These are phyloP conservation scores for Bursaphelenchus mucronatus DNA, from an alignment of 1,140 invertebrate species.

Conservation along the genomic window DNA sequence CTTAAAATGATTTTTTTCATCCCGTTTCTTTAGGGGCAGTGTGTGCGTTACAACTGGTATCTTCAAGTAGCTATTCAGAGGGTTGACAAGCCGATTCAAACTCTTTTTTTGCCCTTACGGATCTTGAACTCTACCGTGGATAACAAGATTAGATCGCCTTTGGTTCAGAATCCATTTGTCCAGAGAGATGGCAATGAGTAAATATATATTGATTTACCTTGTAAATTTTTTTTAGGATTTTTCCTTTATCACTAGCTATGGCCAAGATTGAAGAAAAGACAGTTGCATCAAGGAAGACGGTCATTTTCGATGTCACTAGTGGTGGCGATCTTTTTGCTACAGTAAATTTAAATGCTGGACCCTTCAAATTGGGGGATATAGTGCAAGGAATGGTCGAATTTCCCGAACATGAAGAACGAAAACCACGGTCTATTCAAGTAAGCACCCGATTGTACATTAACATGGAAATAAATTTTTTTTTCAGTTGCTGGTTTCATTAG, in stretches of 20 bases:
- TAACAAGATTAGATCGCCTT: constrained; percentile 14
- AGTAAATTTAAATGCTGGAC: constrained; percentile 49
- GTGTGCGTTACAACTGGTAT: constrained; percentile 50
- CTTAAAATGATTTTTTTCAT: constrained; percentile 32
- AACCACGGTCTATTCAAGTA: constrained; percentile 39
- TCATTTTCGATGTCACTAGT: constrained; percentile 47
- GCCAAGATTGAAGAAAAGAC: constrained; percentile 40
- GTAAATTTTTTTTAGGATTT: constrained; percentile 26
- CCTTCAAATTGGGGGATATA: constrained; percentile 56
- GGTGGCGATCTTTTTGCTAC: constrained; percentile 37
- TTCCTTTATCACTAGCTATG: constrained; percentile 31
- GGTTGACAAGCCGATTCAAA: constrained; percentile 53
- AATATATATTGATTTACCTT: constrained; percentile 22
- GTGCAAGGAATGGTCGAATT: constrained; percentile 39
- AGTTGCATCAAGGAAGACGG: constrained; percentile 34
- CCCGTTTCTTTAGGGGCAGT: constrained; percentile 43
- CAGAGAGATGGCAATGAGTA: constrained; percentile 35
- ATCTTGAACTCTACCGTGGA: constrained; percentile 36
- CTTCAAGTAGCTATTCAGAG: constrained; percentile 55
- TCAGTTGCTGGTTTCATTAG: constrained; percentile 38
- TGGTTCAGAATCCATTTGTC: constrained; percentile 46
- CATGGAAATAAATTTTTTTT: constrained; percentile 3
- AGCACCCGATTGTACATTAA: background rate
- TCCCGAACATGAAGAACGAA: constrained; percentile 38
- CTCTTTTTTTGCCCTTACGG: constrained; percentile 11